Evolutionary conservation across 2,113 vertebrate species (phyloP).

Genomic region (Oxygymnocypris stewartii): DNA sequence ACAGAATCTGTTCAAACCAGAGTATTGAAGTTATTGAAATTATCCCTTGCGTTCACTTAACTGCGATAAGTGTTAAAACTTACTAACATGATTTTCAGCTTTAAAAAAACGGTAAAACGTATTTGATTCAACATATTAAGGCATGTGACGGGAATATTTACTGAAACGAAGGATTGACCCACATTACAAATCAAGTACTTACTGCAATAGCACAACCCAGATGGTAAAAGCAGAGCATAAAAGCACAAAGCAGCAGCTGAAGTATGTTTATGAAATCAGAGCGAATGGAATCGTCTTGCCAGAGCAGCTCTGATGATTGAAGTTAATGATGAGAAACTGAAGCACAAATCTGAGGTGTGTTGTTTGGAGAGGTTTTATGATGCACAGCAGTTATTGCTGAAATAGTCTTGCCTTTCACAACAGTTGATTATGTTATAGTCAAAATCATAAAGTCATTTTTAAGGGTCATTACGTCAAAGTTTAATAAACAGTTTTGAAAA

Average conservation of each 20-base stretch:
- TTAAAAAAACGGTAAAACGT: neutral
- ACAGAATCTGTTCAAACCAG: neutral
- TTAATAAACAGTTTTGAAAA: neutral
- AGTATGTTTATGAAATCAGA: neutral
- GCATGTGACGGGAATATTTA: neutral
- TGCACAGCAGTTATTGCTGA: neutral
- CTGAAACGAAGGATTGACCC: neutral
- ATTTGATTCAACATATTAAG: neutral
- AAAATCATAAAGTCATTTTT: neutral
- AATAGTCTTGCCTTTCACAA: neutral
- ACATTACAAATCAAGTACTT: neutral
- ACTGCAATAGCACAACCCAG: neutral
- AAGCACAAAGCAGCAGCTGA: neutral
- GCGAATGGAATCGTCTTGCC: neutral
- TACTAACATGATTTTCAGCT: neutral
- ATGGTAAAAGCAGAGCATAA: conserved; percentile 7
- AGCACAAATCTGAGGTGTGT: neutral
- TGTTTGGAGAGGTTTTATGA: neutral
- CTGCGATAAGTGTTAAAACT: neutral
- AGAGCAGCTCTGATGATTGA: neutral
- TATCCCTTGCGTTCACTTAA: neutral
- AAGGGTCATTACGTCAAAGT: too few species aligned
- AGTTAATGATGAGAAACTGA: conserved; percentile 21
- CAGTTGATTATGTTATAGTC: neutral
- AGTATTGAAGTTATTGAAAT: neutral